Evolutionary conservation across 2,888 invertebrate species (phyloP), one percentile per base, ranked within the genome.

Genomic region (Hypomecis atomaria): DNA sequence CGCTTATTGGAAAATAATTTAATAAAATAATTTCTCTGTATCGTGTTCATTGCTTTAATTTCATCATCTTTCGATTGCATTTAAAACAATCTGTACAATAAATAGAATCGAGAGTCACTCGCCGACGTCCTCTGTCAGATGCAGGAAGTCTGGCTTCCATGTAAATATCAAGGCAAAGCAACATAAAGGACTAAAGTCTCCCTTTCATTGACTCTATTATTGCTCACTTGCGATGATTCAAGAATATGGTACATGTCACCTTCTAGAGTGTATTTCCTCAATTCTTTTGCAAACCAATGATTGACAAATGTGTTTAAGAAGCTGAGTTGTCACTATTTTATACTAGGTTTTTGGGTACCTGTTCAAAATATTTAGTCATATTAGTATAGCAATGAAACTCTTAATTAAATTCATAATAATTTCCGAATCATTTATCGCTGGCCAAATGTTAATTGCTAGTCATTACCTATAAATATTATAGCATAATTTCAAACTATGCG

Each of bases 131-230:
- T 88, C 79, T 80, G 78, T 66, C 72, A 69, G 73, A 73, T 86
- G 80, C 89, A 92, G 91, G 91, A 92, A 91, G 88, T 85, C 75
- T 84, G 73, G 70, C 70, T 77, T 74, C 72, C 73, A 72, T 76
- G 77, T 85, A 88, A 91, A 91, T 92, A 90, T 89, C 91, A 92
- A 92, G 92, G 91, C 79, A 77, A 89, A 69, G 65, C 78, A 71
- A 74, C 76, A 72, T 70, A 80, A 80, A 77, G 80, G 78, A 79
- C 81, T 85, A 85, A 82, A 78, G 78, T 33, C 65, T 68, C 70
- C 76, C 71, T 76, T 80, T 78, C 70, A 72, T 78, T 71, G 66
- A 61, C 63, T 66, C 68, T 71, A 69, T 71, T 66, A 67, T 62
- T 59, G 49, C 50, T 62, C 59, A 61, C 60, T 33, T 6, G 45